These are phyloP conservation scores for Urophycis tenuis DNA, from an alignment of 2,797 vertebrate species.

Conservation along the genomic window DNA sequence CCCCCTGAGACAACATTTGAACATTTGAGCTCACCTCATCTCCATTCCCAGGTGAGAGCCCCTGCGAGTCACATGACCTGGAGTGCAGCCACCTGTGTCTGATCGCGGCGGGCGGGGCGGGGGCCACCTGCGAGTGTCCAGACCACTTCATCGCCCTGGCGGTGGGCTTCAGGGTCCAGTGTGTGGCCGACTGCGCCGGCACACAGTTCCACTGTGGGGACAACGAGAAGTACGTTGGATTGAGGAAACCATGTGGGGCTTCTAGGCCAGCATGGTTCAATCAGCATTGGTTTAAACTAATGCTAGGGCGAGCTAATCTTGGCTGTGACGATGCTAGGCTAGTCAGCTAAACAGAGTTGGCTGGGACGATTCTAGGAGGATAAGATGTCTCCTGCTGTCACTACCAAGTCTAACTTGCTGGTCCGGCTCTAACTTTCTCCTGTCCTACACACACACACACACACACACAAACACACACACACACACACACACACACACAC, in stretches of 20 bases:
- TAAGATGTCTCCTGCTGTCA: too few species aligned
- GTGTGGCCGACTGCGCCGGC: slow-evolving; percentile 70
- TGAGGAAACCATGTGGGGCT: too few species aligned
- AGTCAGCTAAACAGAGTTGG: too few species aligned
- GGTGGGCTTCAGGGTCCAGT: slow-evolving; percentile 63
- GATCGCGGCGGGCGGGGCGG: slow-evolving; percentile 58
- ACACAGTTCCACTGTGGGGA: slow-evolving; percentile 71
- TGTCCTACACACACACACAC: too few species aligned
- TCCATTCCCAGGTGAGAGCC: slow-evolving; percentile 58
- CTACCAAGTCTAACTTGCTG: too few species aligned
- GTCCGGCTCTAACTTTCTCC: too few species aligned
- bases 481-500: slow-evolving; percentile 17
- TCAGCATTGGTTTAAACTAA: too few species aligned
- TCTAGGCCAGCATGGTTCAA: too few species aligned
- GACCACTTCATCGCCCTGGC: slow-evolving; percentile 61
- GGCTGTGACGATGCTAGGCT: too few species aligned
- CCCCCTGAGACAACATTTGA: too few species aligned
- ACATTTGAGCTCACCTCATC: neutral
- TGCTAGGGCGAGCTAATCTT: too few species aligned
- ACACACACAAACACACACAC: slow-evolving; percentile 16
- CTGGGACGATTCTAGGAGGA: too few species aligned
- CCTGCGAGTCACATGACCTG: slow-evolving; percentile 57
- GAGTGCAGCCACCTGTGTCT: slow-evolving; percentile 69
- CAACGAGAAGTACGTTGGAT: slow-evolving; percentile 62
- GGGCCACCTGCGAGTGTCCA: slow-evolving; percentile 61